phyloP scores from a whole-genome alignment of 2,797 vertebrate species.

The Spea hammondii region DNA sequence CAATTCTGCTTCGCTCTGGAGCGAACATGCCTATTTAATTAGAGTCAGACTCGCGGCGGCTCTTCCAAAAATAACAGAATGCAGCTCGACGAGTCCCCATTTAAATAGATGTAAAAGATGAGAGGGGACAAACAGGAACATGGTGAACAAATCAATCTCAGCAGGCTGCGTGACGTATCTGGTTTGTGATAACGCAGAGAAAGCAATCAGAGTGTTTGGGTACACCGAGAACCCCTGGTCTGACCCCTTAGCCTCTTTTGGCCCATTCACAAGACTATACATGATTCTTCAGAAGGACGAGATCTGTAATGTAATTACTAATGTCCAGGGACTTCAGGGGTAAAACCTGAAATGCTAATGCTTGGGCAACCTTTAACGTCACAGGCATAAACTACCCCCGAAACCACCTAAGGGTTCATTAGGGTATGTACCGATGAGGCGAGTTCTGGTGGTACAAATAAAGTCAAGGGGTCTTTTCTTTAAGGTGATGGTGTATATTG shows the following conservation, averaged over 20 bases:
- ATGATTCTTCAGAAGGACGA: neutral
- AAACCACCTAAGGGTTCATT: no score
- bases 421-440: no score
- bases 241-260: neutral
- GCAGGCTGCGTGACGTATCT: neutral
- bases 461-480: no score
- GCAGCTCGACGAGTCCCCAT: neutral
- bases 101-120: neutral
- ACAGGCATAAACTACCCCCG: no score
- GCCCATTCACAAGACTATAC: neutral
- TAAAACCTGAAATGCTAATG: no score
- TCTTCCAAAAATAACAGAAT: constrained; percentile 38
- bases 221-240: neutral
- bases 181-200: neutral
- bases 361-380: no score
- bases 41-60: constrained; percentile 6
- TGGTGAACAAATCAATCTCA: neutral
- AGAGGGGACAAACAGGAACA: constrained; percentile 17
- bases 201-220: neutral
- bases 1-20: constrained; percentile 24
- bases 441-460: no score
- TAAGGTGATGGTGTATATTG: no score
- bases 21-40: constrained; percentile 23
- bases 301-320: neutral
- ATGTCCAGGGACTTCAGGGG: neutral